phyloP scores from a whole-genome alignment of 2,113 vertebrate species.

The Melanerpes aurifrons region DNA sequence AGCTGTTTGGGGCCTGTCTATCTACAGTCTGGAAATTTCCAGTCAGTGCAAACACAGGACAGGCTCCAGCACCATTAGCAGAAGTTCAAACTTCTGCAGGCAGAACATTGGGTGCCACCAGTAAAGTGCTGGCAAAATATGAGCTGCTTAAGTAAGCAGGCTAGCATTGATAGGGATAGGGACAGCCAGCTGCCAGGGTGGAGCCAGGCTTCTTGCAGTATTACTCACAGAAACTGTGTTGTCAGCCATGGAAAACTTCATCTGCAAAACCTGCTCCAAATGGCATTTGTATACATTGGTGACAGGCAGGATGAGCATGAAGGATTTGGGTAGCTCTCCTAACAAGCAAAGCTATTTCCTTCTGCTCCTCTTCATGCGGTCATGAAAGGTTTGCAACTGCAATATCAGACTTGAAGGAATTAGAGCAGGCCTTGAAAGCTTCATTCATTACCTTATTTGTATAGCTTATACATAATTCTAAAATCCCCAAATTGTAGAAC shows the following conservation, averaged over 20 bases:
- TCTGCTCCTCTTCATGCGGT: not conserved
- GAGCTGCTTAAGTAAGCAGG: not conserved
- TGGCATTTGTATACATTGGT: not conserved
- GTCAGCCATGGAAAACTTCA: not conserved
- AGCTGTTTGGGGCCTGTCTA: constrained; percentile 29
- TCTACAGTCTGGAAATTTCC: constrained; percentile 47
- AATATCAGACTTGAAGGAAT: not conserved
- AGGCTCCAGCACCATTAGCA: not conserved
- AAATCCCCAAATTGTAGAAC: too few relatives aligned
- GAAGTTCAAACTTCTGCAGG: not conserved
- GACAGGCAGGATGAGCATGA: not conserved
- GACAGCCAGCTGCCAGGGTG: not conserved
- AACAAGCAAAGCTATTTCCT: not conserved
- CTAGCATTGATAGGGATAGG: not conserved
- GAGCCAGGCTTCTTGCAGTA: not conserved
- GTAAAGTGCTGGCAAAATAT: not conserved
- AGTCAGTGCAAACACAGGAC: not conserved
- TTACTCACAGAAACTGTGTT: not conserved
- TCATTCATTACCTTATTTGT: not conserved
- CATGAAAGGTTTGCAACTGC: not conserved
- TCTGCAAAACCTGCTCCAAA: not conserved
- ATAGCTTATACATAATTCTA: not conserved
- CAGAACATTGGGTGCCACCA: not conserved
- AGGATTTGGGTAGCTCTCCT: not conserved
- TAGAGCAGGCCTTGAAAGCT: not conserved